Evolutionary conservation across 1,140 invertebrate species (phyloP), one percentile per base, ranked within the genome.

Genomic region (Lutraria rhynchaena): DNA sequence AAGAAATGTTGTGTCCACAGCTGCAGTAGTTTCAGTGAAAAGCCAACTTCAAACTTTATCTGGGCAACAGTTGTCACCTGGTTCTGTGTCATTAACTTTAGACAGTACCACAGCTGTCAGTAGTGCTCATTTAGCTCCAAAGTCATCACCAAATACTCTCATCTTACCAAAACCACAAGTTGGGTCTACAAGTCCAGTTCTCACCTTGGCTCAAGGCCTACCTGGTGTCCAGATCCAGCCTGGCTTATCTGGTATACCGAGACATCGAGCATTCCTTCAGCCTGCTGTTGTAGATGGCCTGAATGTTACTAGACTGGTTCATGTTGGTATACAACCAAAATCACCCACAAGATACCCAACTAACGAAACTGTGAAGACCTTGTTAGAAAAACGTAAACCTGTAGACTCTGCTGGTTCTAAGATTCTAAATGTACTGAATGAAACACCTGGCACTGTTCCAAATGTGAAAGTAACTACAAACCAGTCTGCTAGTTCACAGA

Each of bases 291-390:
- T 67, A 67, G 44, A 67, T 49, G 63, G 63, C 29, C 19, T 67
- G 24, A 67, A 67, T 67, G 63, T 67, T 13, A 49, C 63, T 27
- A 46, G 44, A 31, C 44, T 67, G 24, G 44, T 67, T 19, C 63
- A 29, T 29, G 1, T 49, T n/a, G 63, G 44, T 4, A 49, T 67
- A 17, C 44, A 37, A n/a, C 44, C 63, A 51, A 67, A 67, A 33
- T 67, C 63, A 1, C 63, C 63, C 1, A 67, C 63, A 9, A 55
- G 57, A 24, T 81, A 81, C 58, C 69, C 78, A 37, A 73, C 67
- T 13, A 81, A 81, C 29, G 69, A 73, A 37, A 81, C 78, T 19
- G 78, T 81, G 1, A 81, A 60, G 65, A 73, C 37, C n/a, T 67
- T 81, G 17, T 49, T 81, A 35, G 69, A 73, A 27, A 81, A 81